Percentiles rank a stretch among this genome's conserved stretches.
Conservation (phyloP, 2,888 invertebrate genomes). For the Pyralis farinalis region DNA sequence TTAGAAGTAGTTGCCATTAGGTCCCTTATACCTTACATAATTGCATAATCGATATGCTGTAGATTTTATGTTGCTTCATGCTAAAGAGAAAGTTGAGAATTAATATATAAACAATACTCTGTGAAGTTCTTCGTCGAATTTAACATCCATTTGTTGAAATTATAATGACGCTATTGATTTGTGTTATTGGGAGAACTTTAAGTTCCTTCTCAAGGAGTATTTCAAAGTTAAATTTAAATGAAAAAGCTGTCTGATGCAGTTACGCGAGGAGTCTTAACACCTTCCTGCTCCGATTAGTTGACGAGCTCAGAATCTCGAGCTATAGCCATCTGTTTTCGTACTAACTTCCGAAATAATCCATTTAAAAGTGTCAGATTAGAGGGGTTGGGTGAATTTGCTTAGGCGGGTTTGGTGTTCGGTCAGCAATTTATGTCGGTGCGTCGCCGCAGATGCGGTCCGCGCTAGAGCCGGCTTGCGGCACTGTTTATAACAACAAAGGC, state of each 20-base stretch:
- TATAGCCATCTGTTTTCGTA: conserved; percentile 41
- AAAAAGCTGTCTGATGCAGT: conserved; percentile 8
- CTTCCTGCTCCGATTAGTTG: conserved; percentile 24
- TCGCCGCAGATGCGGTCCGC: conserved; percentile 53
- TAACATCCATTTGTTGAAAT: no score
- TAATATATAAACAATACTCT: no score
- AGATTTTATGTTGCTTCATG: no score
- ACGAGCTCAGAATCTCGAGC: conserved; percentile 33
- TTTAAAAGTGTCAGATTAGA: conserved; percentile 68
- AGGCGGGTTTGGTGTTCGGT: conserved; percentile 46
- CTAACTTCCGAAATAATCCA: conserved; percentile 51
- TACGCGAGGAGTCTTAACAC: conserved; percentile 8
- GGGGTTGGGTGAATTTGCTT: conserved; percentile 56
- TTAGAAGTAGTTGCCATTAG: no score
- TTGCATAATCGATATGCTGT: no score
- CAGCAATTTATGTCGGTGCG: conserved; percentile 59
- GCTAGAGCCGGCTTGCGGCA: conserved; percentile 42
- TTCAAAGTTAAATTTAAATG: conserved; percentile 1
- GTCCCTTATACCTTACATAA: no score
- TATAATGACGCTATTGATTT: no score
- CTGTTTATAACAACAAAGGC: conserved; percentile 67
- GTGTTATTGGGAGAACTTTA: no score
- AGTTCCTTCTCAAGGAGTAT: background rate
- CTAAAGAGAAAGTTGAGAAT: no score
- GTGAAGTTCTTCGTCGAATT: no score